These are phyloP conservation scores for Proteles cristata DNA, from an alignment of 2,113 vertebrate species.

Conservation along the genomic window DNA sequence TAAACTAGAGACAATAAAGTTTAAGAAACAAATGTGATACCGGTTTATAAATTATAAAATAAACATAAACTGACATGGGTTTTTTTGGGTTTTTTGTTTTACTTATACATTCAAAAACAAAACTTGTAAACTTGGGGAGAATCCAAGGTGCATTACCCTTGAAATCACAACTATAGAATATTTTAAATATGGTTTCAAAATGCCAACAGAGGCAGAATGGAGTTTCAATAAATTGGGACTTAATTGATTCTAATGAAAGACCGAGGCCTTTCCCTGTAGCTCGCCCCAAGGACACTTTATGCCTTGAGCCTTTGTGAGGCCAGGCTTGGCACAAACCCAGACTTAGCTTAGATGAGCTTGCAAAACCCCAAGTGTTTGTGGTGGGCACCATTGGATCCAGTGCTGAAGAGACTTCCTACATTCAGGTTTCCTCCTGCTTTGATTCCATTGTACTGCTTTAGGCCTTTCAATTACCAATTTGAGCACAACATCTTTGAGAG, in stretches of 20 bases:
- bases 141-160: background rate
- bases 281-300: constrained; percentile 74
- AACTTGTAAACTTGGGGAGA: constrained; percentile 49
- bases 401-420: constrained; percentile 81
- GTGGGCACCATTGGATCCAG: constrained; percentile 80
- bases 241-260: constrained; percentile 82
- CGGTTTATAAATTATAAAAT: background rate
- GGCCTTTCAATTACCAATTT: constrained; percentile 82
- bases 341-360: constrained; percentile 68
- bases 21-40: background rate
- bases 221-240: constrained; percentile 79
- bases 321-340: constrained; percentile 80
- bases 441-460: constrained; percentile 81
- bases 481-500: constrained; percentile 82
- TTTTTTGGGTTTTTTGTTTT: background rate
- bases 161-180: constrained; percentile 65
- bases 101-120: background rate
- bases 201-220: constrained; percentile 51
- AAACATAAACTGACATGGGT: background rate
- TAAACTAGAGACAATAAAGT: background rate
- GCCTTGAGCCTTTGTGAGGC: constrained; percentile 76
- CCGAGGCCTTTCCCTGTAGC: constrained; percentile 76
- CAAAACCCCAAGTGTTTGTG: constrained; percentile 80
- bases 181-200: constrained; percentile 78
- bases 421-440: constrained; percentile 80